Conservation (phyloP, 2,113 vertebrate species). For the Ophthalmolycus amberensis region DNA sequence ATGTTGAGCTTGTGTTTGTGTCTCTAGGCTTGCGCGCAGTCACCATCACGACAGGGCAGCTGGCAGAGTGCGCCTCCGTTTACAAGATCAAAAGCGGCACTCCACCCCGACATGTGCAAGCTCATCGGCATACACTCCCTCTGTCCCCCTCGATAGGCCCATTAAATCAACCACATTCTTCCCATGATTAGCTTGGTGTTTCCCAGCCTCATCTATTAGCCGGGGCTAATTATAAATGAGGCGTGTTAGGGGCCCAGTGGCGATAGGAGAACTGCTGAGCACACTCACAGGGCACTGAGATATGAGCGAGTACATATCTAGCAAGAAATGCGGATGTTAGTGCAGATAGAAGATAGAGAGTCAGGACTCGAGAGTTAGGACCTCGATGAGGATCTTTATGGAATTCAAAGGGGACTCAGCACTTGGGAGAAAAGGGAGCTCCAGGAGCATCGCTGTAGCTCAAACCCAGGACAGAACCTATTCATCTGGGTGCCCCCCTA, state of each 20-base stretch:
- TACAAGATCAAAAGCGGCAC: constrained; percentile 75
- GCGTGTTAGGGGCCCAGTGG: constrained; percentile 43
- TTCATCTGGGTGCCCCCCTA: not conserved
- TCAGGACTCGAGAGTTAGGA: constrained; percentile 10
- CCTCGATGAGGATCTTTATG: constrained; percentile 17
- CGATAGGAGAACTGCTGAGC: constrained; percentile 36
- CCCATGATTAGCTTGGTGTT: constrained; percentile 65
- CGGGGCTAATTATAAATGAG: constrained; percentile 66
- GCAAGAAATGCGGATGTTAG: constrained; percentile 18
- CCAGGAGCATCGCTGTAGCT: not conserved
- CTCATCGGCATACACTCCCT: constrained; percentile 33
- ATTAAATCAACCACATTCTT: constrained; percentile 64
- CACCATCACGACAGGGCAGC: constrained; percentile 59
- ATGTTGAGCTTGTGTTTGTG: constrained; percentile 49
- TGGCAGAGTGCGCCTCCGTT: constrained; percentile 74
- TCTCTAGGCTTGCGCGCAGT: constrained; percentile 37
- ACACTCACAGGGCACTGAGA: constrained; percentile 15
- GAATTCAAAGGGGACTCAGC: not conserved
- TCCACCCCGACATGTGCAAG: constrained; percentile 57
- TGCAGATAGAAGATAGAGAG: constrained; percentile 8
- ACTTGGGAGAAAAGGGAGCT: too few species aligned
- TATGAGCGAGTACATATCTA: constrained; percentile 26
- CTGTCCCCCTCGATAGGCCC: constrained; percentile 42
- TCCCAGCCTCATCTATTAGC: constrained; percentile 62
- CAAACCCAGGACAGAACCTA: constrained; percentile 5